Evolutionary conservation across 1,140 invertebrate genomes (phyloP).

Genomic region (Megalopta genalis): DNA sequence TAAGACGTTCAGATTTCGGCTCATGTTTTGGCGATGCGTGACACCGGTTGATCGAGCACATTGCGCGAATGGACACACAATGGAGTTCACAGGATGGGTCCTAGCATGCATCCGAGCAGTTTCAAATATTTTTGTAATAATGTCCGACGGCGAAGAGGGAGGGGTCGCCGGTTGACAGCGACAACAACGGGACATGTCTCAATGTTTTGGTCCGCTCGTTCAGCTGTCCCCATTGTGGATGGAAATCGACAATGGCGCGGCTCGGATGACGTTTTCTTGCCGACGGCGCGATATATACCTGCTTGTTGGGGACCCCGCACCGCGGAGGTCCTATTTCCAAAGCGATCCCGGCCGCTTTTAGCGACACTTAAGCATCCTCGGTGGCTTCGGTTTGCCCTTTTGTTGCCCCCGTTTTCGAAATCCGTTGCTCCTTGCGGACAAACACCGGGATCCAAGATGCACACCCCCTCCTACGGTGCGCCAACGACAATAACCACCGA

Average conservation of each 20-base stretch:
- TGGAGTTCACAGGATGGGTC: constrained; percentile 36
- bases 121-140: constrained; percentile 78
- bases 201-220: constrained; percentile 78
- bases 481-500: constrained; percentile 19
- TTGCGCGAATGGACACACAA: constrained; percentile 58
- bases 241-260: constrained; percentile 70
- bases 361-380: constrained; percentile 64
- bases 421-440: background rate
- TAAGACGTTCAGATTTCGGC: too few relatives aligned
- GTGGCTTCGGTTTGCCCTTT: constrained; percentile 68
- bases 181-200: constrained; percentile 77
- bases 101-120: constrained; percentile 57
- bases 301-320: constrained; percentile 28
- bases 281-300: constrained; percentile 55
- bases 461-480: constrained; percentile 41
- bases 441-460: constrained; percentile 22
- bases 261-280: constrained; percentile 73
- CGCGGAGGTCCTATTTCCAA: constrained; percentile 61
- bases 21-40: background rate
- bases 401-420: constrained; percentile 57
- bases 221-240: constrained; percentile 77
- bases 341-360: constrained; percentile 62
- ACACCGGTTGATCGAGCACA: constrained; percentile 11
- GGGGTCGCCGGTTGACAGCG: constrained; percentile 70
- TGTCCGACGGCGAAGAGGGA: constrained; percentile 57